phyloP scores from a whole-genome alignment of 2,113 vertebrate species.

The Acanthisitta chloris region DNA sequence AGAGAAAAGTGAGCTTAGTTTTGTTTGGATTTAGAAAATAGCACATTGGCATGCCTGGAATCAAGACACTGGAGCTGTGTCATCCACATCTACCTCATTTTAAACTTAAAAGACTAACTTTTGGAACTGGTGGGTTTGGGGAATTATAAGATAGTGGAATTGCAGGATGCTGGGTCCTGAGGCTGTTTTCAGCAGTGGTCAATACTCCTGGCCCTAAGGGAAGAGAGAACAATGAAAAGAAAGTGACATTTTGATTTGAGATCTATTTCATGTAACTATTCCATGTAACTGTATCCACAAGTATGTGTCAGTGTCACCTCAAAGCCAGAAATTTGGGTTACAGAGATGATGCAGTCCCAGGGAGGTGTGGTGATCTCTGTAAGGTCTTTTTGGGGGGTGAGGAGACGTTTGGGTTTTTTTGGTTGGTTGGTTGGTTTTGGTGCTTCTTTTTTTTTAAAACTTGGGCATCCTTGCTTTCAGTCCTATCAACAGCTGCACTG shows the following conservation, averaged over 20 bases:
- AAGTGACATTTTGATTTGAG: neutral
- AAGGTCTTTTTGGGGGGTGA: no score
- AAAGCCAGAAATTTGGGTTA: neutral
- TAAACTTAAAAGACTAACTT: neutral
- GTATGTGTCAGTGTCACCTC: neutral
- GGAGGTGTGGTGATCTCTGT: neutral
- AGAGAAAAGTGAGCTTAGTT: neutral
- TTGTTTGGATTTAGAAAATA: neutral
- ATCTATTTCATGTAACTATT: neutral
- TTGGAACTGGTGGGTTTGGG: neutral
- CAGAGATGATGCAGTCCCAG: neutral
- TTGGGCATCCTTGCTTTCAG: neutral
- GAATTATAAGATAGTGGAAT: neutral
- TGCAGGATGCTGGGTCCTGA: neutral
- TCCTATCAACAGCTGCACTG: neutral
- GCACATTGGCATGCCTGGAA: neutral
- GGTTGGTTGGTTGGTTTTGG: no score
- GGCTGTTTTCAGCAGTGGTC: neutral
- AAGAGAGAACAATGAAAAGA: neutral
- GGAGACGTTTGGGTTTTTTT: no score
- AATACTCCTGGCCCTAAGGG: neutral
- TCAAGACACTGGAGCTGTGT: neutral
- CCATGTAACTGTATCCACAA: neutral
- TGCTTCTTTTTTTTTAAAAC: neutral
- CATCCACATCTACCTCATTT: neutral